Evolutionary conservation across 2,113 vertebrate genomes (phyloP).

Genomic region (Xiphophorus couchianus): DNA sequence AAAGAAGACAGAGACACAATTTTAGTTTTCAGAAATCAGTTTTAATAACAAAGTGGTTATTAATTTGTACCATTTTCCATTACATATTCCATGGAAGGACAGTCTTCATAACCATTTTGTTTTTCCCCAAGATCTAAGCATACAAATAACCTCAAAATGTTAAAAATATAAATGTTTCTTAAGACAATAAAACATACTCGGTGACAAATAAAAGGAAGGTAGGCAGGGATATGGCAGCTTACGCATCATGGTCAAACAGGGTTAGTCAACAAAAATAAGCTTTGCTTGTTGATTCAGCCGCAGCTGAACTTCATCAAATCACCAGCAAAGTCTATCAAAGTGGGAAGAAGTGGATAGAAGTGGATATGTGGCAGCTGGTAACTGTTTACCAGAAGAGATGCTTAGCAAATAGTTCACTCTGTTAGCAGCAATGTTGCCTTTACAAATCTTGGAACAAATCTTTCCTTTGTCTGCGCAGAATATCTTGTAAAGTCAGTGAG

Average conservation of each 20-base stretch:
- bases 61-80: constrained; percentile 75
- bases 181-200: constrained; percentile 70
- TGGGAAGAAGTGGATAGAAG: constrained; percentile 56
- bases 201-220: constrained; percentile 59
- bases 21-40: constrained; percentile 58
- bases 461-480: constrained; percentile 43
- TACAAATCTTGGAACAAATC: constrained; percentile 46
- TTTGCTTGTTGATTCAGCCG: constrained; percentile 57
- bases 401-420: constrained; percentile 68
- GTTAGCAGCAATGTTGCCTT: constrained; percentile 61
- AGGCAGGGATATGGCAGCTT: constrained; percentile 73
- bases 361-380: constrained; percentile 66
- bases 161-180: constrained; percentile 82
- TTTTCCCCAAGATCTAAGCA: constrained; percentile 59
- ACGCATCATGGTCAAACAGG: constrained; percentile 44
- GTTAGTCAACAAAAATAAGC: constrained; percentile 56
- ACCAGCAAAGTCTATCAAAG: constrained; percentile 55
- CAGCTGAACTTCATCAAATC: constrained; percentile 50
- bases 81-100: constrained; percentile 73
- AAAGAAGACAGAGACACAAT: constrained; percentile 23
- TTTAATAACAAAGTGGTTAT: constrained; percentile 83
- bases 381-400: constrained; percentile 57
- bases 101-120: constrained; percentile 71
- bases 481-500: constrained; percentile 63
- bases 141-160: constrained; percentile 79